A percentile compares a stretch with the other conserved stretches of the same genome.
These are phyloP conservation scores for Cerastoderma edule DNA, from an alignment of 2,888 invertebrate genomes.

Conservation along the genomic window DNA sequence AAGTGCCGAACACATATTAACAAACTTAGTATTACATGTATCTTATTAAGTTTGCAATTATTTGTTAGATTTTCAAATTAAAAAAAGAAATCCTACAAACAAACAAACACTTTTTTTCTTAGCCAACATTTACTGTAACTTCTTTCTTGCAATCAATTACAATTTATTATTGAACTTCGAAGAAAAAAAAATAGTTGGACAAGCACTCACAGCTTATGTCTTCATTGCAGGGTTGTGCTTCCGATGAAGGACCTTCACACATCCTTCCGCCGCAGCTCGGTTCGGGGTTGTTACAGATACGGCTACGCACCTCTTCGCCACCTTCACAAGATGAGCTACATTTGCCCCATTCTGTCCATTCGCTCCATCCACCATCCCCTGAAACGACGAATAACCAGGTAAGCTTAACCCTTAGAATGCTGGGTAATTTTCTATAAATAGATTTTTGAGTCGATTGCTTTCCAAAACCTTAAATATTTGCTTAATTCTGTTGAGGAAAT, in stretches of 20 bases:
- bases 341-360: constrained; percentile 1
- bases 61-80: neutral
- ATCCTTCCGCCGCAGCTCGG: neutral
- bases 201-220: constrained; percentile 7
- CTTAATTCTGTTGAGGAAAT: too few relatives aligned
- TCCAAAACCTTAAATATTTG: too few relatives aligned
- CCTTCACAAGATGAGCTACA: neutral
- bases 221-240: neutral
- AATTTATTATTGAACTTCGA: neutral
- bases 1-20: neutral
- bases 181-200: neutral
- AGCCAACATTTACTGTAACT: neutral
- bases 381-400: neutral
- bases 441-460: too few relatives aligned
- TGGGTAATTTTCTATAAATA: too few relatives aligned
- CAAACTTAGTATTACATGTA: neutral
- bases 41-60: neutral
- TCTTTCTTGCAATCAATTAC: neutral
- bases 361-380: neutral
- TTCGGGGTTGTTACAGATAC: neutral
- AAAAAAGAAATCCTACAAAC: neutral
- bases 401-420: neutral
- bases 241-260: neutral
- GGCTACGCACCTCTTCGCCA: neutral
- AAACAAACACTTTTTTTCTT: neutral